Percentiles rank a stretch among this genome's conserved stretches.
Conservation (phyloP, 2,888 invertebrate genomes). For the Thecophora atra region DNA sequence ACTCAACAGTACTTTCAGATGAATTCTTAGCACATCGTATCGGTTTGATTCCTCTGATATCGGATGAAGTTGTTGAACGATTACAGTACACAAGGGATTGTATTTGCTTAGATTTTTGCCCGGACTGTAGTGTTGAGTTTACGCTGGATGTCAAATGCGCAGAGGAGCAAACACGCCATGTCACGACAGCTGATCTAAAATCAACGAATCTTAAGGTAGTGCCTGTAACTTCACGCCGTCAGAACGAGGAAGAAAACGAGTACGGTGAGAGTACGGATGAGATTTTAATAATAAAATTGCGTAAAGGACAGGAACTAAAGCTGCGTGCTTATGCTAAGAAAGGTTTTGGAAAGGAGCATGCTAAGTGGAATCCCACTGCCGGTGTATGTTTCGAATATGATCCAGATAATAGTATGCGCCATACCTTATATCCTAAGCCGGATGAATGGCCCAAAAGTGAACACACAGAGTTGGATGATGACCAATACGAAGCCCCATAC, state of each 20-base stretch:
- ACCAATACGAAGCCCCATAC: conserved; percentile 91
- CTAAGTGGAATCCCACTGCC: conserved; percentile 99
- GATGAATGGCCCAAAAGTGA: conserved; percentile 99
- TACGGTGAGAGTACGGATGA: conserved; percentile 92
- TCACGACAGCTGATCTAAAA: conserved; percentile 95
- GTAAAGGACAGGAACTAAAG: conserved; percentile 91
- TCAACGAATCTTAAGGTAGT: conserved; percentile 90
- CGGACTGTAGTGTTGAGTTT: conserved; percentile 97
- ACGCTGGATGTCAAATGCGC: conserved; percentile 94
- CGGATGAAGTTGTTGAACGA: conserved; percentile 95
- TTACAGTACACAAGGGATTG: conserved; percentile 96
- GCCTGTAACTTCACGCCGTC: conserved; percentile 91
- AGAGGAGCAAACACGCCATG: conserved; percentile 93
- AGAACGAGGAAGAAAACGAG: conserved; percentile 91
- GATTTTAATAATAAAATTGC: conserved; percentile 77
- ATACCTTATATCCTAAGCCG: conserved; percentile 94
- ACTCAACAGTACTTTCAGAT: conserved; percentile 97
- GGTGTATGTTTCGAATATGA: conserved; percentile 99
- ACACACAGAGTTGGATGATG: conserved; percentile 91
- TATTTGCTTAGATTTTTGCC: conserved; percentile 96
- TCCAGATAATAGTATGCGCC: conserved; percentile 96
- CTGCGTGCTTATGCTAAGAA: conserved; percentile 96
- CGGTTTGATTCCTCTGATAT: conserved; percentile 94
- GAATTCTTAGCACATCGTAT: conserved; percentile 98
- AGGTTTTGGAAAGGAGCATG: conserved; percentile 91